Base-by-base conservation (phyloP, 2,888 invertebrate genomes). In the Drosophila mettleri region DNA sequence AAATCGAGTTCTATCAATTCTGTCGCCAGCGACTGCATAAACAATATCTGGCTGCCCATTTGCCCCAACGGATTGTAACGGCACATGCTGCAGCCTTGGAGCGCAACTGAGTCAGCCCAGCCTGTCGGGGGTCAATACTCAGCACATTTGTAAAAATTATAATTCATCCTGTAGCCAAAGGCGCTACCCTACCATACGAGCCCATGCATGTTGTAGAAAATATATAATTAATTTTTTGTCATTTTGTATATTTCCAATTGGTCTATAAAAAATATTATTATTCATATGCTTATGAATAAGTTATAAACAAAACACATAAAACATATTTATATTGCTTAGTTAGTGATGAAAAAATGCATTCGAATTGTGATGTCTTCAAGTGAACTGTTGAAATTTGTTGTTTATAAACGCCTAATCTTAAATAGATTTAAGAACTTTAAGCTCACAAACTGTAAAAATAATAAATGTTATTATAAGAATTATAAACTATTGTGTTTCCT, bases 1-100 rank as follows among this genome's bases (percentile, higher is more conserved):
- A 98, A 93, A 96, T 97, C 12, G 97, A 98, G 88, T 97, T 98
- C 92, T 98, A 97, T 91, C 96, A 97, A 89, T 98, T 97, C 91
- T 97, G 97, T 91, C 95, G 95, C 81, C 97, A 97, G 90, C 93
- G 97, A 86, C 93, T 98, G 18, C 95, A 97, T 88, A 94, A 95
- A 90, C 97, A 98, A 88, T 94, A 96, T 67, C 92, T 95, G 64
- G 97, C 97, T 0, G 93, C 96, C 1, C 93, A 95, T 88, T 93
- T 92, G 59, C 91, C 91, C 0, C 89, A 91, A 14, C 80, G 83
- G 63, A 88, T 90, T 55, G 78, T 89, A 34, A 80, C 87, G 8
- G 78, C 69, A 31, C 69, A 66, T 46, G 58, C 55, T 16, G 52
- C 39, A 2, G 41, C 24, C 2, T 14, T 60, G 14, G 60, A 8